Evolutionary conservation across 2,888 invertebrate genomes (phyloP).

Genomic region (Erebia ligea): DNA sequence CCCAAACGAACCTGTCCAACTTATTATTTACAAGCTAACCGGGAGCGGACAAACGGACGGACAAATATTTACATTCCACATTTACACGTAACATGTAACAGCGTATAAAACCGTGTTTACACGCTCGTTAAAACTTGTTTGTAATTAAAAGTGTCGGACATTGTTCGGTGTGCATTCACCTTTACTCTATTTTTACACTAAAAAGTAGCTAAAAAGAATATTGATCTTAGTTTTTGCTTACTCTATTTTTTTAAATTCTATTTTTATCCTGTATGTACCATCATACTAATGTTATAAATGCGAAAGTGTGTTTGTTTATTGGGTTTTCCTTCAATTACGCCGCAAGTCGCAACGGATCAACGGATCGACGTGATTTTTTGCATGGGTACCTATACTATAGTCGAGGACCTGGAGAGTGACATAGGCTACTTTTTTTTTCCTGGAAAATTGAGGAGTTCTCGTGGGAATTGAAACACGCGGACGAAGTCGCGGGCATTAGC

Average conservation of each 20-base stretch:
- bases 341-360: too few species aligned
- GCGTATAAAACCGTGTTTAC: slow-evolving; percentile 39
- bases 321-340: too few species aligned
- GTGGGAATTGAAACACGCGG: too few species aligned
- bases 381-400: too few species aligned
- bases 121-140: slow-evolving; percentile 40
- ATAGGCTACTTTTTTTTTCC: too few species aligned
- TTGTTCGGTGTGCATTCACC: slow-evolving; percentile 32
- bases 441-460: too few species aligned
- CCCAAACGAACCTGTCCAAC: slow-evolving; percentile 23
- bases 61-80: slow-evolving; percentile 45
- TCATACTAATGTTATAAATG: too few species aligned
- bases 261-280: too few species aligned
- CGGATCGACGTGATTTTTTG: too few species aligned
- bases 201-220: not conserved
- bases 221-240: not conserved
- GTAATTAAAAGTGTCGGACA: slow-evolving; percentile 40
- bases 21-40: slow-evolving; percentile 37
- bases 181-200: slow-evolving; percentile 14
- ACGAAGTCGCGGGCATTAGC: too few species aligned
- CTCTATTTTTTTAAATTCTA: not conserved
- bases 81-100: slow-evolving; percentile 42
- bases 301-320: too few species aligned
- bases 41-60: slow-evolving; percentile 42
- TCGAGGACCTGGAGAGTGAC: too few species aligned